Conservation (phyloP, 2,113 vertebrate species). For the Strigops habroptila region DNA sequence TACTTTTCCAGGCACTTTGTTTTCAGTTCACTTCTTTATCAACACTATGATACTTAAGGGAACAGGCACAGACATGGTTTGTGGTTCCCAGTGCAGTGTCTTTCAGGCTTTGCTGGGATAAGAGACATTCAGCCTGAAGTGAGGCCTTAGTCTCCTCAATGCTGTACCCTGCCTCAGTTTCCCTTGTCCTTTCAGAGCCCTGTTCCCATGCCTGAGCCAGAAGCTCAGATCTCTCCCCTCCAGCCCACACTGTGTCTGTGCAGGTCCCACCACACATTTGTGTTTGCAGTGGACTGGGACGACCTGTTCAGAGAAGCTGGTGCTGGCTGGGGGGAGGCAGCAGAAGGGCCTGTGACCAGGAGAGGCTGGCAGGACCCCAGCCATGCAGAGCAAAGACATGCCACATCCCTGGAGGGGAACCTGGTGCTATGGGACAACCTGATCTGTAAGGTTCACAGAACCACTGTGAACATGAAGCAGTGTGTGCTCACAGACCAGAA, state of each 20-base stretch:
- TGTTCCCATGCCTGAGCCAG: not conserved
- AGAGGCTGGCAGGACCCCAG: not conserved
- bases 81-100: not conserved
- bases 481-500: no score
- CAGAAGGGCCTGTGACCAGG: not conserved
- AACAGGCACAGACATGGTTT: not conserved
- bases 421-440: not conserved
- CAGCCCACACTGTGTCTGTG: rapidly evolving
- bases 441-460: not conserved
- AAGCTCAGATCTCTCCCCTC: not conserved
- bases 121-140: not conserved
- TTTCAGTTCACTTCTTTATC: not conserved
- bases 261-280: not conserved
- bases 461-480: rapidly evolving
- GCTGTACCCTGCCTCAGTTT: not conserved
- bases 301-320: not conserved
- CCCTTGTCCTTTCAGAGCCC: not conserved
- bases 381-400: rapidly evolving
- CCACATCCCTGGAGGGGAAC: not conserved
- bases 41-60: no score
- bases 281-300: not conserved
- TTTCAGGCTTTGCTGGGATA: not conserved
- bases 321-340: not conserved
- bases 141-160: not conserved
- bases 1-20: not conserved